These are phyloP conservation scores for Galago senegalensis DNA, from an alignment of 2,797 vertebrate species.

Conservation along the genomic window DNA sequence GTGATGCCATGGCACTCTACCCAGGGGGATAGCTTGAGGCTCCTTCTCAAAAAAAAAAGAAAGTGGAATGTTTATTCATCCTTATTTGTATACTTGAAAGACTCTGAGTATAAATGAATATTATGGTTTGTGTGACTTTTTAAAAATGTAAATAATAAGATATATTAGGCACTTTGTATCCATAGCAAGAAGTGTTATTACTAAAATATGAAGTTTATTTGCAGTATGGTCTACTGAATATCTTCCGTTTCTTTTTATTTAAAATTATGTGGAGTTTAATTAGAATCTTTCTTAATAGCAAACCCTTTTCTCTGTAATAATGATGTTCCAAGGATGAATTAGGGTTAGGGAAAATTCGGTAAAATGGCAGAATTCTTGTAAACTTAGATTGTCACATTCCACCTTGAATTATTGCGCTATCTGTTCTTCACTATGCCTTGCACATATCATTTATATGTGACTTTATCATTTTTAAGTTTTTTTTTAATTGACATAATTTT, in stretches of 20 bases:
- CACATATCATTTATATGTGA: background rate
- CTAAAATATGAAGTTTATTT: slow-evolving; percentile 45
- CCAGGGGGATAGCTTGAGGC: no score
- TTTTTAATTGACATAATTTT: background rate
- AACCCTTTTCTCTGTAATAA: slow-evolving; percentile 55
- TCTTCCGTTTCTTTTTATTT: slow-evolving; percentile 29
- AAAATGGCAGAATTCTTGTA: background rate
- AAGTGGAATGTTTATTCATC: background rate
- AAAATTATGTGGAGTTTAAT: background rate
- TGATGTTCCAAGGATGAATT: background rate
- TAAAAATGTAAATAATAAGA: background rate
- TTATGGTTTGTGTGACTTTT: slow-evolving; percentile 24
- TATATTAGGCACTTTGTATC: background rate
- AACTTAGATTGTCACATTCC: background rate
- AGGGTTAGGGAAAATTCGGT: background rate
- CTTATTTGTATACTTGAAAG: slow-evolving; percentile 18
- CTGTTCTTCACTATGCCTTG: background rate
- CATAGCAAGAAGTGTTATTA: background rate
- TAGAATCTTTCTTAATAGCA: slow-evolving; percentile 49
- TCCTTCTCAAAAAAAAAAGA: background rate
- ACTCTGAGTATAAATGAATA: slow-evolving; percentile 6
- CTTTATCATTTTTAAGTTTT: background rate
- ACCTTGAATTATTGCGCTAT: background rate
- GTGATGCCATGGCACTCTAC: no score
- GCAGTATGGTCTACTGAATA: background rate